phyloP scores from a whole-genome alignment of 2,113 vertebrate species.

The Silurus asotus region DNA sequence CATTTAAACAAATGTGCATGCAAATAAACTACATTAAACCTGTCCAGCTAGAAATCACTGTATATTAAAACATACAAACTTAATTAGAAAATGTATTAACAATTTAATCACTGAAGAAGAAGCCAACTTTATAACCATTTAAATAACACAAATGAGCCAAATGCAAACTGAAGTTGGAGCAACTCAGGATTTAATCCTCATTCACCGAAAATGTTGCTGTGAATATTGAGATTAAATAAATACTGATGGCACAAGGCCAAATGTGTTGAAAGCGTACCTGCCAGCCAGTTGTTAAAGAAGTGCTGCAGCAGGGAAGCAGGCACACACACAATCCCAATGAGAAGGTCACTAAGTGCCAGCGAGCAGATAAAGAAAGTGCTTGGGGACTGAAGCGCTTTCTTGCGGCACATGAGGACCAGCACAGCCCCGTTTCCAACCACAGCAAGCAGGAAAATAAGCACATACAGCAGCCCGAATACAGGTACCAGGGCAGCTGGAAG shows the following conservation, averaged over 20 bases:
- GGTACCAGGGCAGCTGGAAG: slow-evolving; percentile 51
- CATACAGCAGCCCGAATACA: slow-evolving; percentile 52
- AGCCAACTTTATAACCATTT: not conserved
- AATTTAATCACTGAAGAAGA: no score
- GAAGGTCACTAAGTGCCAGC: slow-evolving; percentile 57
- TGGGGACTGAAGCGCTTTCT: slow-evolving; percentile 56
- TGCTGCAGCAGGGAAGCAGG: slow-evolving; percentile 56
- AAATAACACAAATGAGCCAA: not conserved
- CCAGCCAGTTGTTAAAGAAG: slow-evolving; percentile 60
- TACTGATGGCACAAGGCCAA: not conserved
- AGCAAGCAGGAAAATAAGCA: slow-evolving; percentile 55
- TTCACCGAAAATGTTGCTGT: not conserved
- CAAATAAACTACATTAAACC: no score
- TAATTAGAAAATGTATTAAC: no score
- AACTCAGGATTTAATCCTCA: not conserved
- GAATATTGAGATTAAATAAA: not conserved
- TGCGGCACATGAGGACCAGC: slow-evolving; percentile 50
- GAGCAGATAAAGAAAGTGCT: slow-evolving; percentile 60
- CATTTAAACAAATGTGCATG: no score
- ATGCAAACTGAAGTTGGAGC: not conserved
- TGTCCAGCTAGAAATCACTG: no score
- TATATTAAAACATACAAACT: no score
- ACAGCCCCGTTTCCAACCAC: slow-evolving; percentile 54
- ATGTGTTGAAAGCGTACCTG: slow-evolving; percentile 43
- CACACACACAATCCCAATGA: slow-evolving; percentile 58